Percentiles rank a stretch among this genome's conserved stretches.
Conservation (phyloP, 2,888 invertebrate species). For the Pseudococcus jackbeardsleyi region DNA sequence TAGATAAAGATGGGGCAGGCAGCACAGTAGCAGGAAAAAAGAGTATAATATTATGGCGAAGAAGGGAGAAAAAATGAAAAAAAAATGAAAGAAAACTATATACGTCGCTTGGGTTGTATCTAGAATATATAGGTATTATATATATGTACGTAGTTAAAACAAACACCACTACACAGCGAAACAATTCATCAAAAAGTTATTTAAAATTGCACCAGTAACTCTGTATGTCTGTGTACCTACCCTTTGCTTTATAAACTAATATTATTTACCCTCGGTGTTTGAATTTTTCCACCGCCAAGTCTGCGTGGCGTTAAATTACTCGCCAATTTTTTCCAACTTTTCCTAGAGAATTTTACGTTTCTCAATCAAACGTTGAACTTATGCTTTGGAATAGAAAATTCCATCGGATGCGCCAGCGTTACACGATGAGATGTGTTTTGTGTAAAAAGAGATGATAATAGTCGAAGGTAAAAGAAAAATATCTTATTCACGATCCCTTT, state of each 20-base stretch:
- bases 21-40: not conserved
- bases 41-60: not conserved
- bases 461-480: not conserved
- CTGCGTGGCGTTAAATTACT: constrained; percentile 1
- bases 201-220: constrained; percentile 16
- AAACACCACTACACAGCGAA: constrained; percentile 5
- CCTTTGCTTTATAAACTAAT: constrained; percentile 9
- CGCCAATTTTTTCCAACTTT: constrained; percentile 15
- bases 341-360: not conserved
- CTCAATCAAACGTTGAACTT: not conserved
- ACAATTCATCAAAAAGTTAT: constrained; percentile 45
- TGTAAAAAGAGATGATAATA: not conserved
- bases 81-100: constrained; percentile 25
- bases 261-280: constrained; percentile 36
- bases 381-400: not conserved
- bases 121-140: not conserved
- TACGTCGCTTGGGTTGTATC: not conserved
- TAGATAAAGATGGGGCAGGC: not conserved
- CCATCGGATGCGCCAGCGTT: too few species aligned
- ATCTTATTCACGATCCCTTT: not conserved
- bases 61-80: not conserved
- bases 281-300: not conserved
- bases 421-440: not conserved
- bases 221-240: not conserved
- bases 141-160: constrained; percentile 20